Evolutionary conservation across 2,113 vertebrate species (phyloP).

Genomic region (Rhynchopsitta pachyrhyncha): DNA sequence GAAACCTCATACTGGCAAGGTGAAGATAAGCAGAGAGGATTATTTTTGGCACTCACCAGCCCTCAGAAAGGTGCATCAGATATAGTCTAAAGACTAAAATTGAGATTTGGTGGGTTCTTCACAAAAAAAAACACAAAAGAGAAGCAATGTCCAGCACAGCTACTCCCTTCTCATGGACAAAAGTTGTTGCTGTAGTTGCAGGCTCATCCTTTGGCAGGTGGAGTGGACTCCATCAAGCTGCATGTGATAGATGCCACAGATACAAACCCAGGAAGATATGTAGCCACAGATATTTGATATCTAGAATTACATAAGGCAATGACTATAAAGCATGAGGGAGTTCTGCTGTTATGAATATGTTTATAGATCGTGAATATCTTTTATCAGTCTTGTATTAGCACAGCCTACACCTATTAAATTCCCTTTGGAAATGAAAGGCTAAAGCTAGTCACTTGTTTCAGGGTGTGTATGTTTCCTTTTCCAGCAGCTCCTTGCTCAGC

Average conservation of each 20-base stretch:
- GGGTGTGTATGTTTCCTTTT: neutral
- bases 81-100: neutral
- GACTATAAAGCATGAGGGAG: neutral
- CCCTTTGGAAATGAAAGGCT: neutral
- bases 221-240: neutral
- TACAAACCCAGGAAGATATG: neutral
- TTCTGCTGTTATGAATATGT: neutral
- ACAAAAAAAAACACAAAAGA: neutral
- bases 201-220: fast-evolving
- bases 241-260: fast-evolving
- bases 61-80: neutral
- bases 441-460: neutral
- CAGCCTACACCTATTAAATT: neutral
- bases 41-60: neutral
- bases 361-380: neutral
- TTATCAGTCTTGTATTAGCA: neutral
- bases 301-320: neutral
- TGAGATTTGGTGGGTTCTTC: neutral
- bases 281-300: neutral
- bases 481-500: neutral
- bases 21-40: neutral
- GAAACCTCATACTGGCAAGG: neutral
- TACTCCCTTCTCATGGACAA: neutral
- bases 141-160: neutral
- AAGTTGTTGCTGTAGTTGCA: neutral